A percentile compares a stretch with the other conserved stretches of the same genome.
Conservation (phyloP, 2,113 vertebrate genomes). For the Eubucco bourcierii region DNA sequence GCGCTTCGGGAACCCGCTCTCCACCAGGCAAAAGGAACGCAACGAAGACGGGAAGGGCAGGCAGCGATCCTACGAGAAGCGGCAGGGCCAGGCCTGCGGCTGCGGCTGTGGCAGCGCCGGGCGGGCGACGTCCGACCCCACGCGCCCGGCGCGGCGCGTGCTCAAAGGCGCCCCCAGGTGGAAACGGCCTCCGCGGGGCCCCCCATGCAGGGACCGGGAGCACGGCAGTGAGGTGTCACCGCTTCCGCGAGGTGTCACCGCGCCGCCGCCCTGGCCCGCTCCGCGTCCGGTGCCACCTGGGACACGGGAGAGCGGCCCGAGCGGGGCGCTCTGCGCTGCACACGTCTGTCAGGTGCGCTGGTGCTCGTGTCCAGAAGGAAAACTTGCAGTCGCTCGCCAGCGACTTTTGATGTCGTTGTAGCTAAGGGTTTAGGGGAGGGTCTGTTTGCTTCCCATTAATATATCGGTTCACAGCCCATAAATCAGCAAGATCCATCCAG, state of each 20-base stretch:
- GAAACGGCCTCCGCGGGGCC: not conserved
- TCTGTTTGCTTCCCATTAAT: fast-evolving
- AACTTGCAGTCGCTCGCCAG: fast-evolving
- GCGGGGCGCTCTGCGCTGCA: not conserved
- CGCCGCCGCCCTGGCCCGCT: not conserved
- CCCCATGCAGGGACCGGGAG: too few species aligned
- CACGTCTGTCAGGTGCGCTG: fast-evolving
- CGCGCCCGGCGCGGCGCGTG: too few species aligned
- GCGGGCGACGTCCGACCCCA: too few species aligned
- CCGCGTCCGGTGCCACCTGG: not conserved
- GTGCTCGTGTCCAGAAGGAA: fast-evolving
- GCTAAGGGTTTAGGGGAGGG: fast-evolving
- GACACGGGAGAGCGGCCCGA: too few species aligned
- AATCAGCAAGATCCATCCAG: not conserved
- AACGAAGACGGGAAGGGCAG: not conserved
- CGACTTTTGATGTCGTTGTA: fast-evolving
- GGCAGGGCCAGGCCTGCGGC: too few species aligned
- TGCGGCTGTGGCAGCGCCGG: not conserved
- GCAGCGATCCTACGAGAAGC: fast-evolving
- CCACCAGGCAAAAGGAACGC: not conserved
- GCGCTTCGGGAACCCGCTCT: fast-evolving
- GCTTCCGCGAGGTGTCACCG: not conserved
- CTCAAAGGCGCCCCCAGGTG: too few species aligned
- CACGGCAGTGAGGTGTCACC: not conserved
- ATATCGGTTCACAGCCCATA: fast-evolving